phyloP scores from a whole-genome alignment of 2,888 invertebrate species.

The Temnothorax rugatulus region DNA sequence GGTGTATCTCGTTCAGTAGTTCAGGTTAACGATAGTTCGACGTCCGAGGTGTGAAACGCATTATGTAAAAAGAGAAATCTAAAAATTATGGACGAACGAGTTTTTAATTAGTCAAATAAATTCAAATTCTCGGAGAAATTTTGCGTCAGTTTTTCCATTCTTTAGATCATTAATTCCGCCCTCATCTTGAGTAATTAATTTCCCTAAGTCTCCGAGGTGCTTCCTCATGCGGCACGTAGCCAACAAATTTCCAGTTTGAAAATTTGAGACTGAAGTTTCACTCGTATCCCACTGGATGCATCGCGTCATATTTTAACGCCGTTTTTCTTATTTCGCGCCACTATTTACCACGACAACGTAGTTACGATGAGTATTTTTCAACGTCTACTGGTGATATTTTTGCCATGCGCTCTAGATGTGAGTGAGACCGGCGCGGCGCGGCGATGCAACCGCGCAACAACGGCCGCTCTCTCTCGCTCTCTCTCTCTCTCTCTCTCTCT shows the following conservation, averaged over 20 bases:
- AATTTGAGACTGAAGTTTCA: slow-evolving; percentile 47
- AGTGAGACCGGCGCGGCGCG: background rate
- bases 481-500: too few species aligned
- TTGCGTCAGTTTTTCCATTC: slow-evolving; percentile 2
- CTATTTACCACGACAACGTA: slow-evolving; percentile 57
- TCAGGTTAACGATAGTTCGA: background rate
- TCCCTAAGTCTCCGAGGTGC: slow-evolving; percentile 38
- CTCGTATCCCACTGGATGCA: slow-evolving; percentile 49
- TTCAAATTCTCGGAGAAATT: slow-evolving; percentile 9
- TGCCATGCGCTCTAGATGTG: slow-evolving; percentile 4
- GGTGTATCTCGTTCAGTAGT: background rate
- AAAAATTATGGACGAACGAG: background rate
- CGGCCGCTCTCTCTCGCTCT: too few species aligned
- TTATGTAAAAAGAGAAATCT: background rate
- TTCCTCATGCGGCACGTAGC: slow-evolving; percentile 40
- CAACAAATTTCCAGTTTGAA: slow-evolving; percentile 52
- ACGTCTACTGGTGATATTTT: slow-evolving; percentile 50
- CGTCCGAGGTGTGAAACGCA: background rate
- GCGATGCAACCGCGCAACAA: background rate
- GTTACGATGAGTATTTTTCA: slow-evolving; percentile 52
- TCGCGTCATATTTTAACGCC: slow-evolving; percentile 56
- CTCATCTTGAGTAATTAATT: slow-evolving; percentile 46
- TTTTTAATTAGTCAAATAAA: slow-evolving; percentile 37
- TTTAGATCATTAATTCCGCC: slow-evolving; percentile 29
- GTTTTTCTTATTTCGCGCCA: slow-evolving; percentile 49